Percentiles rank a stretch among this genome's conserved stretches.
Evolutionary conservation across 1,140 invertebrate species (phyloP).

Genomic region (Hylyphantes graminicola): DNA sequence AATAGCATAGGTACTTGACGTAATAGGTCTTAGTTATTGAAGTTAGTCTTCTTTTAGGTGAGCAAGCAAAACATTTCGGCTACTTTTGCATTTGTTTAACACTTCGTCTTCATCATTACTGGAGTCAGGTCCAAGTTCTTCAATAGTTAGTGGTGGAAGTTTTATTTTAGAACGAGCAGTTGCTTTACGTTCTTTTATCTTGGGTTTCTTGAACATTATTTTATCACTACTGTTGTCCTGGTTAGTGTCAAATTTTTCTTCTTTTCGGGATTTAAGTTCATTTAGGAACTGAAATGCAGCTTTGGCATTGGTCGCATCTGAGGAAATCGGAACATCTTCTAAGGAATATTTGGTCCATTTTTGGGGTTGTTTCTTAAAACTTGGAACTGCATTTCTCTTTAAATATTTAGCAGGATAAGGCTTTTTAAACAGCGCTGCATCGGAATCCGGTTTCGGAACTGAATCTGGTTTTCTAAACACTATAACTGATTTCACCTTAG

Average conservation of each 20-base stretch:
- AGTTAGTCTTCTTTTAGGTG: conserved; percentile 6
- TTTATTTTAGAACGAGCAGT: too few species aligned
- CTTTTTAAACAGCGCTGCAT: conserved; percentile 3
- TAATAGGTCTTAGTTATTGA: too few species aligned
- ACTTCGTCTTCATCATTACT: background rate
- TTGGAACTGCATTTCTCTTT: background rate
- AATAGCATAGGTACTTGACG: too few species aligned
- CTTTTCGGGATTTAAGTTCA: background rate
- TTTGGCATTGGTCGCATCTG: conserved; percentile 31
- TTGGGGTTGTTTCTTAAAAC: background rate
- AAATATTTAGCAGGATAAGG: background rate
- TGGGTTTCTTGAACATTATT: conserved; percentile 30
- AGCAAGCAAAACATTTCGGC: background rate
- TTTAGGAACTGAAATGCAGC: conserved; percentile 35
- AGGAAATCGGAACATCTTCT: conserved; percentile 29
- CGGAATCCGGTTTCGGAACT: background rate
- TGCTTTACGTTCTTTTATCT: background rate
- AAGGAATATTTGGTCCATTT: conserved; percentile 50
- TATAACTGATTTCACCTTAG: too few species aligned
- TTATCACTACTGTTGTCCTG: background rate
- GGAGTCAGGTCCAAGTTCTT: background rate
- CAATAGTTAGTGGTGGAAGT: background rate
- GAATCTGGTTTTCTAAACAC: background rate
- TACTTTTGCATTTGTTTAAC: background rate
- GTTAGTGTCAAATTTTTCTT: background rate